These are phyloP conservation scores for Anguilla anguilla DNA, from an alignment of 2,797 vertebrate species.

Conservation along the genomic window DNA sequence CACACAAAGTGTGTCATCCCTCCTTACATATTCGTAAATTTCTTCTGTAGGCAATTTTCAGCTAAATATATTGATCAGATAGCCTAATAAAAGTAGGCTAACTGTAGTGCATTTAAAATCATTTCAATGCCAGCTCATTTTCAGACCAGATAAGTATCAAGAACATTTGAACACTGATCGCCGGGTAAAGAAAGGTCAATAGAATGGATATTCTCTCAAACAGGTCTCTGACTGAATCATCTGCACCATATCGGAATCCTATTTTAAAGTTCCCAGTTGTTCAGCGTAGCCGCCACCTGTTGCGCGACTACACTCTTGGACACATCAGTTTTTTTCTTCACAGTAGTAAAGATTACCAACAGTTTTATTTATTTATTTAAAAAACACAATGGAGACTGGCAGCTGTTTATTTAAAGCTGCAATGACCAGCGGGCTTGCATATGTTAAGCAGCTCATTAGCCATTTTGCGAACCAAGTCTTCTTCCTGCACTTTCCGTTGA, in stretches of 20 bases:
- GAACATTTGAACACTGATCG: neutral
- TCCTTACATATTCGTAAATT: neutral
- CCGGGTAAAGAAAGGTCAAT: neutral
- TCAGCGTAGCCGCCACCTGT: slow-evolving; percentile 36
- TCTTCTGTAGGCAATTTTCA: neutral
- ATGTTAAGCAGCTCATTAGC: neutral
- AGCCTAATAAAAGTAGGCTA: neutral
- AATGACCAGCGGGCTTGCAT: neutral
- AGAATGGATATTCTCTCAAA: slow-evolving; percentile 43
- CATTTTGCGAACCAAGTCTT: too few relatives aligned
- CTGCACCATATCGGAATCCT: slow-evolving; percentile 66
- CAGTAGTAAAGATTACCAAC: slow-evolving; percentile 16
- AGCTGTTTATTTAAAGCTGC: neutral
- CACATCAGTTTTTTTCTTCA: slow-evolving; percentile 54
- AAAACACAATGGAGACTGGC: slow-evolving; percentile 2
- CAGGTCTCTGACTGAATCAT: slow-evolving; percentile 51
- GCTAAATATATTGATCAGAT: neutral
- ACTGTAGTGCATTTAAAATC: neutral
- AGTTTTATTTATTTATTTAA: neutral
- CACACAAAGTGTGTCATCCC: neutral
- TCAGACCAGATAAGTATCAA: neutral
- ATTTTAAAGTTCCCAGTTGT: slow-evolving; percentile 72
- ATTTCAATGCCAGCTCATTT: neutral
- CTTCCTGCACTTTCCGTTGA: too few relatives aligned
- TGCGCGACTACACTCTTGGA: slow-evolving; percentile 28